These are phyloP conservation scores for Protodeltote pygarga DNA, from an alignment of 2,888 invertebrate species.

Conservation along the genomic window DNA sequence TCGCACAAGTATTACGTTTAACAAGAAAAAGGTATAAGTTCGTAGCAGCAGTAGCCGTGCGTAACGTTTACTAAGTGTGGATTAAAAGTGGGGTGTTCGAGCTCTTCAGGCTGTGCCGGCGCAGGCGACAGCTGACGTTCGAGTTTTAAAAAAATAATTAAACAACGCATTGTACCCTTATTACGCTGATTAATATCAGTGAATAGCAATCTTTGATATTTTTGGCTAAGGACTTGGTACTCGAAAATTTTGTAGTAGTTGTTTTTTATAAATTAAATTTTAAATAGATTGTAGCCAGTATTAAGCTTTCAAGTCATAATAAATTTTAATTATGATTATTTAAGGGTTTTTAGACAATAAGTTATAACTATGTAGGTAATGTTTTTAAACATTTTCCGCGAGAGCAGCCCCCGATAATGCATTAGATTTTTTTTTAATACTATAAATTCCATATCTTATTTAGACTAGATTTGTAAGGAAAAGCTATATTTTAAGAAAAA, in stretches of 20 bases:
- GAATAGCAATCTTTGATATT: slow-evolving; percentile 35
- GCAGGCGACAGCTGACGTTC: slow-evolving; percentile 78
- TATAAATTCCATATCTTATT: no score
- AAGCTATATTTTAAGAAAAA: no score
- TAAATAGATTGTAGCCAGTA: no score
- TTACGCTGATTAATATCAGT: slow-evolving; percentile 41
- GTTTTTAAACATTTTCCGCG: no score
- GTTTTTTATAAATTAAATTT: slow-evolving; percentile 13
- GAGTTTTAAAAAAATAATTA: slow-evolving; percentile 42
- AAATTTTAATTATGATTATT: no score
- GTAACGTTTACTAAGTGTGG: slow-evolving; percentile 63
- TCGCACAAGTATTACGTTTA: not conserved
- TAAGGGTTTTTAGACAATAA: no score
- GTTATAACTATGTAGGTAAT: no score
- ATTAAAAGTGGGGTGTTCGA: slow-evolving; percentile 74
- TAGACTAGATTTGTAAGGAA: not conserved
- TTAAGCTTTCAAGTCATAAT: no score
- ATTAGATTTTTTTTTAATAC: no score
- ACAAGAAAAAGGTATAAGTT: slow-evolving; percentile 41
- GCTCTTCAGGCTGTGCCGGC: slow-evolving; percentile 71
- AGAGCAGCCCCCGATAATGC: no score
- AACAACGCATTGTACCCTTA: slow-evolving; percentile 41
- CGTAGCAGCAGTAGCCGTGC: slow-evolving; percentile 49
- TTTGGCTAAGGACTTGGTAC: slow-evolving; percentile 18
- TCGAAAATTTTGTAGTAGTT: slow-evolving; percentile 20